Base-by-base conservation (phyloP, 2,888 invertebrate genomes). In the Myopa tessellatipennis region DNA sequence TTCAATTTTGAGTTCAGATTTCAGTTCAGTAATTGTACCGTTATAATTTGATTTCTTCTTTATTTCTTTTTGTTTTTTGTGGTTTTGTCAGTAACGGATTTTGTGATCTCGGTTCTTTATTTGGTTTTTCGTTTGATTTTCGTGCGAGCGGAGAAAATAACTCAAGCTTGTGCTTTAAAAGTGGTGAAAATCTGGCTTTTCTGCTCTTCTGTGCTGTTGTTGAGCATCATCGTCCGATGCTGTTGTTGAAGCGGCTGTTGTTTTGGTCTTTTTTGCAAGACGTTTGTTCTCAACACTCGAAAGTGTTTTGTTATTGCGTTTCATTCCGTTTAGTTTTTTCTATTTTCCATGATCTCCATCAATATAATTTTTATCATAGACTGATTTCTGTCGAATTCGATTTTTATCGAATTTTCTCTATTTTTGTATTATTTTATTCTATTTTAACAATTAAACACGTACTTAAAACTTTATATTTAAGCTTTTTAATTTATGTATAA, bases 301-400 rank as follows among this genome's bases (percentile, higher is more conserved):
- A 55, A 16, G 55, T 55, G 55, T 55, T 55, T 1, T n/a, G 55
- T 12, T 16, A 6, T 38, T 78, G 73, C 50, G 34, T 76, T 76
- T 3, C 14, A 55, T 55, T 6, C 14, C 55, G 55, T 55, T 55
- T 50, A 8, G 16, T n/a, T 55, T 16, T 55, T 55, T 55, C 10
- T 50, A 50, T 55, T 55, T 63, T 34, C 7, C n/a, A 67, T 67
- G 75, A 75, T 75, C 75, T 75, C 75, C 68, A 69, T 18, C 36
- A 65, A 65, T 16, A 38, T 14, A 18, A 38, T 26, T 34, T 55
- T 70, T 70, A 55, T 70, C 26, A 70, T 36, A 34, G 38, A 65
- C 65, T 65, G 65, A 65, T 26, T 61, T 61, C 2, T 45, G 45
- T 45, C 7, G 10, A 45, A 6, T 45, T 45, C 45, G 45, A 45